Evolutionary conservation across 2,888 invertebrate species (phyloP), one percentile per base, ranked within the genome.

Genomic region (Selenia dentaria): DNA sequence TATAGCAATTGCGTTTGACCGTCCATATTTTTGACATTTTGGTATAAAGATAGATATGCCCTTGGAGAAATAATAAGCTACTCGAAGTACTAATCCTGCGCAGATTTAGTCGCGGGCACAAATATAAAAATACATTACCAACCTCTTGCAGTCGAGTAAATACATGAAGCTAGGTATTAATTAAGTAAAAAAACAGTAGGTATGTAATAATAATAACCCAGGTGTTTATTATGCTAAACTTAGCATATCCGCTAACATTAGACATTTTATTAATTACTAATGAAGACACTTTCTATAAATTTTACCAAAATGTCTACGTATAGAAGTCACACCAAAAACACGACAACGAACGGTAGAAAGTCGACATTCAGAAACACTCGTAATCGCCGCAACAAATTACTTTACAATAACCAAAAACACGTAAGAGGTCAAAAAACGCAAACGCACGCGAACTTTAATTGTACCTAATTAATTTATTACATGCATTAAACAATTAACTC

Each of bases 391-490:
- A 70, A 71, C 79, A 64, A 80, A 79, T 82, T 74, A 57, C 63
- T 59, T 62, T 64, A 69, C 67, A 67, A 67, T 71, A 72, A 71
- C 36, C 36, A 45, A 45, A 47, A 55, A 49, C 52, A 55, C 54
- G 47, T 42, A 54, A 55, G 34, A 42, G 50, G 37, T 51, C 47
- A 56, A 54, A 49, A 56, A 53, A 51, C 62, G 46, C 48, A 67
- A 64, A 62, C 57, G 73, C 87, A 89, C 87, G 88, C 89, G 68
- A 85, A 78, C 80, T 67, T 67, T 81, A 88, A 87, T 87, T 79
- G 85, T 74, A 67, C 75, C 85, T 88, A 85, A 89, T 89, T 88
- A 89, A 89, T 89, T 89, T 89, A 89, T 87, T 82, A 89, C 87
- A 83, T 79, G 83, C 79, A 89, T 89, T 89, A 89, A 89, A 89